phyloP scores from a whole-genome alignment of 2,113 vertebrate species.

The Pomatorhinus ruficollis region DNA sequence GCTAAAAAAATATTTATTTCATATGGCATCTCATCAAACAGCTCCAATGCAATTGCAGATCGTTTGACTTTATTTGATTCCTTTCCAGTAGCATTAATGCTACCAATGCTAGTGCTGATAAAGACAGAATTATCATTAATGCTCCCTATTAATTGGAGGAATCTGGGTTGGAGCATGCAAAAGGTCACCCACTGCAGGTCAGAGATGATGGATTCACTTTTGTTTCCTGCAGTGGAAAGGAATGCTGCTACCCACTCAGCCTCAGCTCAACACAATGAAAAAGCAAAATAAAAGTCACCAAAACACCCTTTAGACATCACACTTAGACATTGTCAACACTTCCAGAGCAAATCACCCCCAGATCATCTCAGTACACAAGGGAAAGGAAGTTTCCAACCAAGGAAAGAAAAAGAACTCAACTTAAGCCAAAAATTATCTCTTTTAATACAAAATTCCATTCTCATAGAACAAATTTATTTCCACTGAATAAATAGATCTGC shows the following conservation, averaged over 20 bases:
- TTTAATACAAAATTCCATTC: slow-evolving; percentile 77
- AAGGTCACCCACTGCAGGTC: neutral
- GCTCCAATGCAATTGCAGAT: neutral
- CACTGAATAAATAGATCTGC: slow-evolving; percentile 71
- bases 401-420: slow-evolving; percentile 55
- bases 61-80: slow-evolving; percentile 9
- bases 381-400: slow-evolving; percentile 51
- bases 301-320: neutral
- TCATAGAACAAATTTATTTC: slow-evolving; percentile 73
- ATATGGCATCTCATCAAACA: neutral
- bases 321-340: neutral
- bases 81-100: slow-evolving; percentile 14
- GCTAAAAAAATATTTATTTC: slow-evolving; percentile 3
- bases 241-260: slow-evolving; percentile 24
- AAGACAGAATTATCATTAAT: neutral
- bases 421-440: slow-evolving; percentile 64
- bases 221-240: neutral
- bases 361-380: neutral
- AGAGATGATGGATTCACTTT: slow-evolving; percentile 4
- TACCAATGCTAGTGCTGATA: neutral
- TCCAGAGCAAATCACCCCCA: neutral
- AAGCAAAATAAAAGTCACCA: slow-evolving; percentile 12
- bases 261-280: slow-evolving; percentile 16
- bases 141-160: neutral
- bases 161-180: neutral